Evolutionary conservation across 92 coral and sea anemone species (phyloP).

Genomic region (Zoanthus sociatus): DNA sequence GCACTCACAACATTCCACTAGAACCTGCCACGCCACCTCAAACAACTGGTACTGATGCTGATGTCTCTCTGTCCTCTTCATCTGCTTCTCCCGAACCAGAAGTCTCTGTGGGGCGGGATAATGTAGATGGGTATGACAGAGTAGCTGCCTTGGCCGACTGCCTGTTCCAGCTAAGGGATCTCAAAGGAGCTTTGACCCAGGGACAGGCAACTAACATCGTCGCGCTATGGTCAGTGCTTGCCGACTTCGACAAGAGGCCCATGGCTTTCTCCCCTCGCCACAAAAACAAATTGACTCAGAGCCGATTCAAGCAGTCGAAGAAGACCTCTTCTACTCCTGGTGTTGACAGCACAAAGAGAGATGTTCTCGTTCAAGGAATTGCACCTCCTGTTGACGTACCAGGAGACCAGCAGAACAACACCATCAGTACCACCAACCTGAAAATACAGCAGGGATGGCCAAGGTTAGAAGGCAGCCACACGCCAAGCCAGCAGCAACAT

Average conservation of each 20-base stretch:
- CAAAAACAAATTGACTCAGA: constrained; percentile 45
- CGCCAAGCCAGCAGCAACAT: neutral
- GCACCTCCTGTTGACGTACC: constrained; percentile 43
- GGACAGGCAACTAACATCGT: constrained; percentile 53
- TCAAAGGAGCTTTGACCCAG: constrained; percentile 39
- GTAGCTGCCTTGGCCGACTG: constrained; percentile 30
- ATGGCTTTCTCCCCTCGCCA: constrained; percentile 55
- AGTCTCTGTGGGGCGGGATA: constrained; percentile 62
- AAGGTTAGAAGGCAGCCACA: constrained; percentile 18
- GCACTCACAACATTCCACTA: constrained; percentile 63
- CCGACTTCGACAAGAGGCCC: constrained; percentile 62
- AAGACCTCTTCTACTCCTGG: constrained; percentile 40
- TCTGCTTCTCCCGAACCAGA: neutral
- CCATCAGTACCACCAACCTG: constrained; percentile 30
- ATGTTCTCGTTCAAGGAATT: constrained; percentile 58
- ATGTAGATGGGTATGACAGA: constrained; percentile 57
- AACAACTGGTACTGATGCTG: constrained; percentile 1
- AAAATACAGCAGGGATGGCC: constrained; percentile 40
- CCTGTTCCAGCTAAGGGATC: constrained; percentile 54
- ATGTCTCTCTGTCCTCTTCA: neutral
- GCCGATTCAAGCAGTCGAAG: constrained; percentile 44
- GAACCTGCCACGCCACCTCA: constrained; percentile 24
- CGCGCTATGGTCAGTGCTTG: constrained; percentile 52
- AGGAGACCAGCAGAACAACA: constrained; percentile 4
- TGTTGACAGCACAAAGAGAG: constrained; percentile 65